Evolutionary conservation across 2,797 vertebrate species (phyloP), one percentile per base, ranked within the genome.

Genomic region (Tolypeutes matacus): DNA sequence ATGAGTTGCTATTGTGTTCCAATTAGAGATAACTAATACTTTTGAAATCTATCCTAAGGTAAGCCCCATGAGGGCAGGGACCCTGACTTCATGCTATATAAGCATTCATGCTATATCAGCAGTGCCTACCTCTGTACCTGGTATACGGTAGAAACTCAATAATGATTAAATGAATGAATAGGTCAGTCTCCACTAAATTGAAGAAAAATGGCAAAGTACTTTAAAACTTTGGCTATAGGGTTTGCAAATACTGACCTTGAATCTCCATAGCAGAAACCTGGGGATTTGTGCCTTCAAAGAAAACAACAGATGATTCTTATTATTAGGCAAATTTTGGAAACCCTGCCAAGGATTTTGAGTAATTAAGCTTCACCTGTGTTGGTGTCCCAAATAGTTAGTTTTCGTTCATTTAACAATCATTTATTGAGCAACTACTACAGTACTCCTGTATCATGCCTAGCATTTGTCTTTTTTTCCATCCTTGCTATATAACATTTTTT

Each of bases 341-440:
- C 12, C 56, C 18, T 49, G 6, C 34, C 46, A n/a, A 31, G 75
- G 42, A 23, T 58, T 94, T 85, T 73, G 51, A 93, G 75, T 72
- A 91, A 95, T 89, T 72, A 64, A 21, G 34, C 34, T 84, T 81
- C 42, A 39, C 39, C 34, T 65, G 76, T 65, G 8, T 77, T 49
- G 3, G 7, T 60, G 36, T 87, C 39, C 58, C 65, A 77, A 34
- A 4, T 6, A 46, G 65, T 53, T 77, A 42, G 23, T 62, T 78
- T 84, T n/a, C 15, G 25, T 27, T 31, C n/a, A 53, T 31, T 51
- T 36, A 72, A 73, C 15, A 7, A 62, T 86, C 70, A 77, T 93
- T 96, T 93, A 81, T 58, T 91, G 65, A 97, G 91, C 85, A 91
- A 62, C 64, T 94, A 72, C 82, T 78, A 65, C 10, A 86, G 64